Percentiles rank a stretch among this genome's conserved stretches.
Evolutionary conservation across 2,888 invertebrate genomes (phyloP).

Genomic region (Drosophila suboccidentalis): DNA sequence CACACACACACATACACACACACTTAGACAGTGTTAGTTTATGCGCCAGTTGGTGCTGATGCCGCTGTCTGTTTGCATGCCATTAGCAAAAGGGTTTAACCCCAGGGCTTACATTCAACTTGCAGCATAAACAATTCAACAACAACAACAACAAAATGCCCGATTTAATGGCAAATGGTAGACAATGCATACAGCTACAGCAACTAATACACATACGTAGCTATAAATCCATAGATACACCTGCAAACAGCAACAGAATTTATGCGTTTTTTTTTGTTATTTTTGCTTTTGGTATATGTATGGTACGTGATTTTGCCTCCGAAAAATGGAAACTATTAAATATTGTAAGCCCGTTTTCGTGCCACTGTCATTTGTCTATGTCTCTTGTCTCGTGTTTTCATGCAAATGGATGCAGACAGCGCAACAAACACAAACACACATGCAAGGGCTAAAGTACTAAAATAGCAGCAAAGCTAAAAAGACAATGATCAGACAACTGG

Average conservation of each 20-base stretch:
- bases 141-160: constrained; percentile 27
- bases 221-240: constrained; percentile 15
- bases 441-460: neutral
- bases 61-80: constrained; percentile 31
- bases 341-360: constrained; percentile 24
- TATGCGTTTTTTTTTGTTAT: constrained; percentile 28
- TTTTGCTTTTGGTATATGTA: constrained; percentile 11
- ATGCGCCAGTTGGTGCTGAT: constrained; percentile 24
- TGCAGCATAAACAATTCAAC: constrained; percentile 42
- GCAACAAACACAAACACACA: constrained; percentile 13
- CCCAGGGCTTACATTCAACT: constrained; percentile 25
- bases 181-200: constrained; percentile 22
- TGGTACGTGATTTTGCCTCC: constrained; percentile 32
- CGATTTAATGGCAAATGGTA: constrained; percentile 32
- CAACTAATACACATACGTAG: constrained; percentile 6
- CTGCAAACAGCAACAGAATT: constrained; percentile 17
- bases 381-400: constrained; percentile 1
- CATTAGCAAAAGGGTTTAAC: constrained; percentile 48
- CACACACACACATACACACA: constrained; percentile 10
- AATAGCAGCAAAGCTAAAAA: constrained; percentile 5
- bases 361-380: constrained; percentile 28
- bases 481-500: constrained; percentile 7
- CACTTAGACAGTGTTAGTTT: constrained; percentile 33
- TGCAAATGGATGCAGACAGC: constrained; percentile 21
- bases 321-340: constrained; percentile 27